Conservation (phyloP, 2,113 vertebrate species). For the Peromyscus maniculatus region DNA sequence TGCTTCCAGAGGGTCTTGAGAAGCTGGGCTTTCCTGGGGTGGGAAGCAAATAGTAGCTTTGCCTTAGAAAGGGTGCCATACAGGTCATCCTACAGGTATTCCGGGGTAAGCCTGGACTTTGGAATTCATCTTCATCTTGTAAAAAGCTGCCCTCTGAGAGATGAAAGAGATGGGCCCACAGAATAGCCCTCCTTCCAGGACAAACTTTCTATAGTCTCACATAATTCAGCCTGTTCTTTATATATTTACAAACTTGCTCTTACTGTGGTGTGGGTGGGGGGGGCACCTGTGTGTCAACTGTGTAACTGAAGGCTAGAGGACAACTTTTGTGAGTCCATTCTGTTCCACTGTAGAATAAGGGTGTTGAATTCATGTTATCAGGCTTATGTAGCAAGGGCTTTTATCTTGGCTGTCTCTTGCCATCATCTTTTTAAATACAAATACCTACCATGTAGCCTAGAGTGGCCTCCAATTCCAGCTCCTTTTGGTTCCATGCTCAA, state of each 20-base stretch:
- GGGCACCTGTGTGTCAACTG: not conserved
- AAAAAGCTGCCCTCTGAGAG: not conserved
- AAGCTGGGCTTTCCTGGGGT: not conserved
- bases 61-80: not conserved
- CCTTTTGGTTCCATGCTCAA: not conserved
- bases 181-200: not conserved
- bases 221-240: not conserved
- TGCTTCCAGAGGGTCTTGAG: not conserved
- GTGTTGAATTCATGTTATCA: not conserved
- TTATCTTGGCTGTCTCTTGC: not conserved
- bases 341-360: not conserved
- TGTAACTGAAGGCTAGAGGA: not conserved
- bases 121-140: not conserved
- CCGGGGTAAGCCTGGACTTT: not conserved
- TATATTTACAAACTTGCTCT: not conserved
- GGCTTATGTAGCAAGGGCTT: not conserved
- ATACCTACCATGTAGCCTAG: not conserved
- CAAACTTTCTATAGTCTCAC: not conserved
- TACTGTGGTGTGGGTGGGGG: not conserved
- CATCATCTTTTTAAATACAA: not conserved
- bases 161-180: not conserved
- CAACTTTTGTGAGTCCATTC: not conserved
- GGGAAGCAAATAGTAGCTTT: not conserved
- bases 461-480: not conserved
- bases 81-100: not conserved